These are phyloP conservation scores for Burhinus bistriatus DNA, from an alignment of 2,113 vertebrate species.

Conservation along the genomic window DNA sequence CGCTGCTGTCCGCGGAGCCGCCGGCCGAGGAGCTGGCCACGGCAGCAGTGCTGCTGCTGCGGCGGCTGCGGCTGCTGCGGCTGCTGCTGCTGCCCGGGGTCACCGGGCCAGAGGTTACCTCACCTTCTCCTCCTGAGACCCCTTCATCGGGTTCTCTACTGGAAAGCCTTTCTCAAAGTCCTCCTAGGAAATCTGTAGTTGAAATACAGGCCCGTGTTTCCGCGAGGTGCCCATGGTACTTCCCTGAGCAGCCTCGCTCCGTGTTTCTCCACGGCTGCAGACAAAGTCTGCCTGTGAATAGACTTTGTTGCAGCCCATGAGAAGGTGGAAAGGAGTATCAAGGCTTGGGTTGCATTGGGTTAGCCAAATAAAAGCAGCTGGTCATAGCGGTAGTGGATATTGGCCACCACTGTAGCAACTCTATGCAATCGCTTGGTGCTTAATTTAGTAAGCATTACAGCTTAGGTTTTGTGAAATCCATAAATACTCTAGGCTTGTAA, in stretches of 20 bases:
- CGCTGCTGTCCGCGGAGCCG: fast-evolving
- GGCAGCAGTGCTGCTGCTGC: background rate
- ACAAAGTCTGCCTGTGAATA: background rate
- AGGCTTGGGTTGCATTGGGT: background rate
- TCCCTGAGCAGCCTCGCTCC: fast-evolving
- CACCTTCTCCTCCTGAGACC: background rate
- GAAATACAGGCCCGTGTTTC: background rate
- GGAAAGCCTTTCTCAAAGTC: background rate
- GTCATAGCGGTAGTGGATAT: background rate
- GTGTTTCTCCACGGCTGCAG: background rate
- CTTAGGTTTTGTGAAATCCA: background rate
- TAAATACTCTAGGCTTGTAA: fast-evolving
- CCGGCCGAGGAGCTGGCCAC: background rate
- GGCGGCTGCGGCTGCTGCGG: background rate
- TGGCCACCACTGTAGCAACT: background rate
- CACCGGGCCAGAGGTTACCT: background rate
- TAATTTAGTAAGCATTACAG: background rate
- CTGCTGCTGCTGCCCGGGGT: background rate
- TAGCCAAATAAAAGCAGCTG: background rate
- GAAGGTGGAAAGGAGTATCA: background rate
- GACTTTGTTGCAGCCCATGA: background rate
- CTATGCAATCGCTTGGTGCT: fast-evolving
- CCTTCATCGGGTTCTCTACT: background rate
- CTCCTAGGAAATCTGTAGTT: background rate
- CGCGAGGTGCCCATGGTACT: fast-evolving